Evolutionary conservation across 2,113 vertebrate genomes (phyloP).

Genomic region (Oreotrochilus melanogaster): DNA sequence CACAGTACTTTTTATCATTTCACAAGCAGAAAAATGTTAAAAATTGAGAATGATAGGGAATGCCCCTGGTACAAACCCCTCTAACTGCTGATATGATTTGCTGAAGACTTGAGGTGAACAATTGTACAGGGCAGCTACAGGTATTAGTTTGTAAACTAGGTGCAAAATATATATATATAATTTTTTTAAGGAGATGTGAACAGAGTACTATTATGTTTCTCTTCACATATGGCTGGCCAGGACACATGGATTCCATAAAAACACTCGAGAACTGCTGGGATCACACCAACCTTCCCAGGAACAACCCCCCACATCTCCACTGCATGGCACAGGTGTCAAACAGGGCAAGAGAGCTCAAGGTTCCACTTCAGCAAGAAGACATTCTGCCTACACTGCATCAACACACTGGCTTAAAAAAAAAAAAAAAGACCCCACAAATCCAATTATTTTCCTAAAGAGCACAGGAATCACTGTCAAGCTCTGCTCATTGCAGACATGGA

Average conservation of each 20-base stretch:
- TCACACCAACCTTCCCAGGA: neutral
- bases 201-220: neutral
- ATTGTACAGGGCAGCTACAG: slow-evolving; percentile 56
- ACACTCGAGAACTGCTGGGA: slow-evolving; percentile 11
- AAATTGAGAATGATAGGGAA: slow-evolving; percentile 65
- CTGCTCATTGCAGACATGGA: neutral
- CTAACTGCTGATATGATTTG: slow-evolving; percentile 70
- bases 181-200: neutral
- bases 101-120: slow-evolving; percentile 61
- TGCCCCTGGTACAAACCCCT: slow-evolving; percentile 59
- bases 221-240: neutral
- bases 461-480: neutral
- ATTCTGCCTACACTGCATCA: neutral
- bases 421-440: accelerated
- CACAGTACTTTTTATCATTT: slow-evolving; percentile 79
- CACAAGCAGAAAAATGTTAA: slow-evolving; percentile 78
- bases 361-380: neutral
- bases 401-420: neutral
- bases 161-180: neutral
- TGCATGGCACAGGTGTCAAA: neutral
- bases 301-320: neutral
- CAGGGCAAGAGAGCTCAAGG: neutral
- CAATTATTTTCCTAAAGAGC: neutral
- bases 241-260: neutral
- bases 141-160: slow-evolving; percentile 44